Conservation (phyloP, 2,888 invertebrate genomes). For the Lithophane socia region DNA sequence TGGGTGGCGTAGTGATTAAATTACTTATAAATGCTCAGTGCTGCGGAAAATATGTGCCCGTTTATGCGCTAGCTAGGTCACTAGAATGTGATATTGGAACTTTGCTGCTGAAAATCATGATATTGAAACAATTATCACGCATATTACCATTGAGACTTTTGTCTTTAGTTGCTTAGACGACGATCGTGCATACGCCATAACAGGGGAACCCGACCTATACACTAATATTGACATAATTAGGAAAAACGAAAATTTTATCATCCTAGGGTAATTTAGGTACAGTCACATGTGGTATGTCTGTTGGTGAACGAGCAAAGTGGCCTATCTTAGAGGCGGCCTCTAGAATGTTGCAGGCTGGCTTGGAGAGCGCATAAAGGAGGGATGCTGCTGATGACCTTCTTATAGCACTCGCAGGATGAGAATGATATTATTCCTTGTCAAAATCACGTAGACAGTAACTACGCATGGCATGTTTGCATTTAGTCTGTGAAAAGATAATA, state of each 20-base stretch:
- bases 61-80: slow-evolving; percentile 4
- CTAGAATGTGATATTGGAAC: slow-evolving; percentile 1
- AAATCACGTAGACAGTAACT: neutral
- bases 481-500: neutral
- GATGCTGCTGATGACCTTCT: neutral
- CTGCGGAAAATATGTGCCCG: slow-evolving; percentile 26
- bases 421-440: neutral
- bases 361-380: no score
- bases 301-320: slow-evolving; percentile 1
- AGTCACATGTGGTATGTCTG: neutral
- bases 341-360: neutral
- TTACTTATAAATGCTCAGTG: slow-evolving; percentile 39
- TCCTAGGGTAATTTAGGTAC: no score
- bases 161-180: neutral
- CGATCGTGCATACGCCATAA: neutral
- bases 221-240: no score
- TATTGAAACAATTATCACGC: neutral
- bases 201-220: no score
- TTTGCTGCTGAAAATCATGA: neutral
- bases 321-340: neutral
- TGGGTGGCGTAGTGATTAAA: slow-evolving; percentile 43
- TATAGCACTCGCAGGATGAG: neutral
- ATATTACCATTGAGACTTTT: neutral
- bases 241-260: no score
- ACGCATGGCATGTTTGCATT: neutral